phyloP scores from a whole-genome alignment of 2,888 invertebrate genomes.

The Dioctria rufipes region DNA sequence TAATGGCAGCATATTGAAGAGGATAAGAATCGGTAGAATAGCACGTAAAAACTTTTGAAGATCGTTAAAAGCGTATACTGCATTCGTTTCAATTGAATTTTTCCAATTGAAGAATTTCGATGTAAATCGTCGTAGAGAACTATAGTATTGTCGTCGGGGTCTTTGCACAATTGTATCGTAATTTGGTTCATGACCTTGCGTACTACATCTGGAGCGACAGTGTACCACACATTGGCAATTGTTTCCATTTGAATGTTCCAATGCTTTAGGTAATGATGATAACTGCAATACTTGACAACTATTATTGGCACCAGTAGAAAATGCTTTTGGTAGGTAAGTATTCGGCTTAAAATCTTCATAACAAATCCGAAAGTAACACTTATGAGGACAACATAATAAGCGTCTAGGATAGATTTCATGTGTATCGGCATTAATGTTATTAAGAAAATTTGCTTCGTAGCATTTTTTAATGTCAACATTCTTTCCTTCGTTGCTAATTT shows the following conservation, averaged over 20 bases:
- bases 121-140: constrained; percentile 37
- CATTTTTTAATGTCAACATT: constrained; percentile 26
- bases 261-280: constrained; percentile 52
- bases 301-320: constrained; percentile 58
- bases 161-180: constrained; percentile 10
- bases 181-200: constrained; percentile 14
- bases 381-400: constrained; percentile 55
- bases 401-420: constrained; percentile 46
- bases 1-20: constrained; percentile 71
- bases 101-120: constrained; percentile 53
- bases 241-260: constrained; percentile 37
- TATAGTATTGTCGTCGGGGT: constrained; percentile 48
- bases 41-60: constrained; percentile 68
- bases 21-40: constrained; percentile 69
- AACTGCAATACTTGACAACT: constrained; percentile 48
- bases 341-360: constrained; percentile 58
- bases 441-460: constrained; percentile 53
- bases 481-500: constrained; percentile 35
- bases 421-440: constrained; percentile 51
- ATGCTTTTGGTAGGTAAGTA: constrained; percentile 56
- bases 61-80: constrained; percentile 65
- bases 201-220: constrained; percentile 35
- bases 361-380: constrained; percentile 57
- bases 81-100: constrained; percentile 54
- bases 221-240: constrained; percentile 40